phyloP scores from a whole-genome alignment of 2,797 vertebrate species.

The Lagodon rhomboides region DNA sequence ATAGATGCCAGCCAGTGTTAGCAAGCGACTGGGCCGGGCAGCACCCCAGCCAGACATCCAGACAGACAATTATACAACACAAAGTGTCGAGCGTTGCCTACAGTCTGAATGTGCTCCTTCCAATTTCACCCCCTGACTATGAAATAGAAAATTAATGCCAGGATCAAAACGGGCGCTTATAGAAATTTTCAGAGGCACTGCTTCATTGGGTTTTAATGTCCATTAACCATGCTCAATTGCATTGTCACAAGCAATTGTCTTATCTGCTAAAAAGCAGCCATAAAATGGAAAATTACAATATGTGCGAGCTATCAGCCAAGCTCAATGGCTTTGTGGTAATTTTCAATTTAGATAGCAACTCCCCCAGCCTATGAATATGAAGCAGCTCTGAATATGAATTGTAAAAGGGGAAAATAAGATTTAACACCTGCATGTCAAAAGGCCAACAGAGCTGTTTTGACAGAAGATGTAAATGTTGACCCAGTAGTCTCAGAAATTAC shows the following conservation, averaged over 20 bases:
- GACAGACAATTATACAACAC: slow-evolving; percentile 69
- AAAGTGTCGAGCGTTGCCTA: slow-evolving; percentile 53
- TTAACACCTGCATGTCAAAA: slow-evolving; percentile 67
- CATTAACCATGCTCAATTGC: slow-evolving; percentile 85
- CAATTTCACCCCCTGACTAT: slow-evolving; percentile 71
- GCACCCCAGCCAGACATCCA: slow-evolving; percentile 31
- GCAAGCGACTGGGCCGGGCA: slow-evolving; percentile 16
- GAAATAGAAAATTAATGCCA: slow-evolving; percentile 78
- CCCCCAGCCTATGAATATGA: slow-evolving; percentile 63
- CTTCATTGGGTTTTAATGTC: slow-evolving; percentile 81
- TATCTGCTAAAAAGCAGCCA: slow-evolving; percentile 82
- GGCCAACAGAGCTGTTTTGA: slow-evolving; percentile 64
- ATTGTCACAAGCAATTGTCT: slow-evolving; percentile 86
- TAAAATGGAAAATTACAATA: slow-evolving; percentile 83
- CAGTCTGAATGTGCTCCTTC: slow-evolving; percentile 66
- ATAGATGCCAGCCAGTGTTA: slow-evolving; percentile 41
- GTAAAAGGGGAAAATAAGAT: slow-evolving; percentile 54
- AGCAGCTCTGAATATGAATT: slow-evolving; percentile 56
- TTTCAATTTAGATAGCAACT: slow-evolving; percentile 85
- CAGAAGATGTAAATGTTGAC: slow-evolving; percentile 68
- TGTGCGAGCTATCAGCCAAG: slow-evolving; percentile 71
- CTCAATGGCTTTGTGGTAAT: slow-evolving; percentile 76
- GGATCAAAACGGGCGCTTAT: slow-evolving; percentile 75
- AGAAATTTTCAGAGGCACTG: slow-evolving; percentile 72
- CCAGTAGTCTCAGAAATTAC: slow-evolving; percentile 46